phyloP scores from a whole-genome alignment of 2,888 invertebrate species.

The Julus scanicus region DNA sequence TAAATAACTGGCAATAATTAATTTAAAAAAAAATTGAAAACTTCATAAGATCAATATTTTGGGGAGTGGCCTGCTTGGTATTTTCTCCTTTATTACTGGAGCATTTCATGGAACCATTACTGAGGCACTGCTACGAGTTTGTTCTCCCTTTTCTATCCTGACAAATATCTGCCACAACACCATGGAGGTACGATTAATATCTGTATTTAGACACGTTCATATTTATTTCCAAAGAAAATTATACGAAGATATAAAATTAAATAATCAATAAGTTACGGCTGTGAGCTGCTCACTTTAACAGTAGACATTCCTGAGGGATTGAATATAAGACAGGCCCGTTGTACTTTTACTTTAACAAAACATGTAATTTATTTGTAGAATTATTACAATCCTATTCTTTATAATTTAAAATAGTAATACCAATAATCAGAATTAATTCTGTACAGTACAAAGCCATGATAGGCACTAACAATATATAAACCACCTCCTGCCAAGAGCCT shows the following conservation, averaged over 20 bases:
- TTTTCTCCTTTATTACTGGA: not conserved
- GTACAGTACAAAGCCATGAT: not conserved
- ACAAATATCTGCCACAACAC: slow-evolving; percentile 17
- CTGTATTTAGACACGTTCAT: not conserved
- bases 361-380: not conserved
- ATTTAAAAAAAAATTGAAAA: not conserved
- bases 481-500: not conserved
- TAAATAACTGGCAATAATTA: not conserved
- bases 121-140: not conserved
- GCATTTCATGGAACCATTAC: not conserved
- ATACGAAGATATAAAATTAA: not conserved
- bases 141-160: slow-evolving; percentile 3
- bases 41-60: not conserved
- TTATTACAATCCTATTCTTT: not conserved
- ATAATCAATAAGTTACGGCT: not conserved
- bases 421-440: not conserved
- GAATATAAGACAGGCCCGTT: not conserved
- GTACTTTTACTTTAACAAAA: not conserved
- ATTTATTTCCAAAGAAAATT: not conserved
- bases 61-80: not conserved
- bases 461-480: slow-evolving; percentile 3
- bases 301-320: not conserved
- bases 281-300: not conserved
- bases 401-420: not conserved
- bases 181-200: slow-evolving; percentile 28